phyloP scores from a whole-genome alignment of 2,888 invertebrate species.

The Adelognathus sp. region DNA sequence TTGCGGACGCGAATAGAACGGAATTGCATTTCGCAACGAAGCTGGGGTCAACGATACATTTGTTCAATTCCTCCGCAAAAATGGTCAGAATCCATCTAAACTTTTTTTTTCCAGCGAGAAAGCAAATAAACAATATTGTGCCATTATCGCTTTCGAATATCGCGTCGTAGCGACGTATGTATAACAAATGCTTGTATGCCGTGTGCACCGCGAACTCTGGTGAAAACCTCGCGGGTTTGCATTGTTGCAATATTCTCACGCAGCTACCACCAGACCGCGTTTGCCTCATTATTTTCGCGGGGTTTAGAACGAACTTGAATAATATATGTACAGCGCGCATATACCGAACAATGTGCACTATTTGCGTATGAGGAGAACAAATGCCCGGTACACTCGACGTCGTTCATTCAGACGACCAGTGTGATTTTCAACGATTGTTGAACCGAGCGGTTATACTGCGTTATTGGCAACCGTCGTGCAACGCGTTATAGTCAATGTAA shows the following conservation, averaged over 20 bases:
- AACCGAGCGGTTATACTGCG: too few species aligned
- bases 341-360: conserved; percentile 2
- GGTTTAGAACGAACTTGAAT: conserved; percentile 33
- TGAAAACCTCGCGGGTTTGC: not conserved
- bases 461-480: too few species aligned
- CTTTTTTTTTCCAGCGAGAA: not conserved
- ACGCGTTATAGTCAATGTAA: too few species aligned
- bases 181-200: not conserved
- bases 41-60: not conserved
- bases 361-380: too few species aligned
- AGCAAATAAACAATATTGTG: not conserved
- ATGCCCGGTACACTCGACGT: too few species aligned
- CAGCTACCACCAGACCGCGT: not conserved
- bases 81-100: not conserved
- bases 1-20: too few species aligned
- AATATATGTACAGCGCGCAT: too few species aligned
- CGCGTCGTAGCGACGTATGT: not conserved
- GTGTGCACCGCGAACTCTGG: not conserved
- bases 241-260: conserved; percentile 19
- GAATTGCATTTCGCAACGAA: not conserved
- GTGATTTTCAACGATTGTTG: too few species aligned
- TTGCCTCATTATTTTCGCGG: conserved; percentile 26
- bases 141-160: conserved; percentile 6
- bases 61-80: not conserved
- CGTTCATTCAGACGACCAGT: too few species aligned